Base-by-base conservation (phyloP, 2,888 invertebrate species). In the Cephalotes varians region DNA sequence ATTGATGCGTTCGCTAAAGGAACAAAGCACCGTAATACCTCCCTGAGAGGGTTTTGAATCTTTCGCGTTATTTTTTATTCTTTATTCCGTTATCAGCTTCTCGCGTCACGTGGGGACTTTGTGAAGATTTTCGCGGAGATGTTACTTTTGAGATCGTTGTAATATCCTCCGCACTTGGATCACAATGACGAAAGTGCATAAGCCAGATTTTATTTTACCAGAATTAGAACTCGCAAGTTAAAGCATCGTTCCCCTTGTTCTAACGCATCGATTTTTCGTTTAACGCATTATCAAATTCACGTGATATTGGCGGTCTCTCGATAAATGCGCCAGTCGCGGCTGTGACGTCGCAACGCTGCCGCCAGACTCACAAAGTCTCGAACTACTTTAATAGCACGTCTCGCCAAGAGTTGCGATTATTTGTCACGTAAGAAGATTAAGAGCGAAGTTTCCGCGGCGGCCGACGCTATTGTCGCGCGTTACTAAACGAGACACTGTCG, bases 341-440 rank as follows among this genome's bases (percentile, higher is more conserved):
- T 31, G 25, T 40, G 67, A 65, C 40, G 54, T 44, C 40, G 67
- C 65, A 2, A 9, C 28, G 54, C 25, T 40, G 69, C 28, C 44
- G 69, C 28, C 44, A 56, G 71, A 44, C 40, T 77, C 56, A 15
- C 56, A 56, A 71, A 79, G 77, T 79, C 71, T 58, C 12, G 12
- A 79, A 79, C 77, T 56, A 79, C 71, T 79, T 79, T 71, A 71
- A 79, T 56, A 69, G 77, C 56, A 69, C 54, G 56, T 79, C 71
- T 79, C 71, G 72, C 44, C 56, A 25, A 40, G 71, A 71, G 72
- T 54, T 47, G 71, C 69, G 71, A 79, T 79, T 79, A 79, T 79
- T 79, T 79, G 77, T 79, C 77, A 34, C 77, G 71, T 79, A 79
- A 79, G 77, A 71, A 79, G 77, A 79, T 79, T 79, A 79, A 79